Base-by-base conservation (phyloP, 2,113 vertebrate species). In the Felis catus region DNA sequence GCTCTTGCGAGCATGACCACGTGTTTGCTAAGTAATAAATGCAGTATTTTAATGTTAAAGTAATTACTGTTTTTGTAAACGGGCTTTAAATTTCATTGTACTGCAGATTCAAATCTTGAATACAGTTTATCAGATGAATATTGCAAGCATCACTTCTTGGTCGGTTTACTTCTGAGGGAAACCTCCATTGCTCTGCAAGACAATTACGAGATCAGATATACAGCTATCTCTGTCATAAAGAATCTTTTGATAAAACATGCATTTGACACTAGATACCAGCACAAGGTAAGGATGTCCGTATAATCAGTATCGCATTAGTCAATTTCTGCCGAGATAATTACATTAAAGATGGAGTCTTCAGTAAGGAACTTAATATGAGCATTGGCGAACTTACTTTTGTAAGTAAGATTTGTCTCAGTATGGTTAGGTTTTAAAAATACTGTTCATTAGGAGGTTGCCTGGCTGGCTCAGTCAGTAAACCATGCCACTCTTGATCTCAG, bases 191-290 rank as follows among this genome's bases (percentile, higher is more conserved):
- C 99, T 95, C 96, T 99, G 89, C 99, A 99, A 98, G 99, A 99
- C 87, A 99, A 98, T 79, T 99, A 99, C 0, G 99, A 99, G 93
- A 99, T 99, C 98, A 99, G 99, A 97, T 99, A 99, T 27, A 98
- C 98, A 31, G 99, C 99, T 31, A 99, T 99, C 94, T 98, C 99
- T 31, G 98, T 99, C 36, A 97, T 99, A 92, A 99, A 99, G 98
- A 99, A 99, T 97, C 99, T 99, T 33, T 99, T 99, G 68, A 99
- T 99, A 93, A 99, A 99, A 89, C 99, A 99, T 33, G 99, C 99
- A 81, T 99, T 99, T 97, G 99, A 99, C 29, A 99, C 99, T 97
- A 99, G 99, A 98, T 99, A 99, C 98, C 99, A 88, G 63, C 99
- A 98, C 97, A 99, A 99, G 99, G 99, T 99, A 98, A 98, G 98